Conservation (phyloP, 2,113 vertebrate genomes). For the Eira barbara region DNA sequence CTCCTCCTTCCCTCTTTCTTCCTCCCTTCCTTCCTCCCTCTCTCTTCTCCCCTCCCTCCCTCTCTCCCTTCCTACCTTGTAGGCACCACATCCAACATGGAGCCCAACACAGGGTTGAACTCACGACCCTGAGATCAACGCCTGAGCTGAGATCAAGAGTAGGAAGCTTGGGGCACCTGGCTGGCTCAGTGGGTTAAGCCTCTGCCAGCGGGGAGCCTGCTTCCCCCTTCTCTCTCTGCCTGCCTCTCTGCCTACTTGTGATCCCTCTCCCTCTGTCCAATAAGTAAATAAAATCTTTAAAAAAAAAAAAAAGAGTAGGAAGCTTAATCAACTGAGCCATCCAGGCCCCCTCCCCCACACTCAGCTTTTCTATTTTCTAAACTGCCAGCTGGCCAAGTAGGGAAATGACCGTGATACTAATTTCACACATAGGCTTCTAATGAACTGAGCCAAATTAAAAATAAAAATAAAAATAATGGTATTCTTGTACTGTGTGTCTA, state of each 20-base stretch:
- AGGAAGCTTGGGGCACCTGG: background rate
- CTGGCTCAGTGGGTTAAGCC: too few species aligned
- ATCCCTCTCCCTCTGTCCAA: too few species aligned
- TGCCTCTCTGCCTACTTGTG: too few species aligned
- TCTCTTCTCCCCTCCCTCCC: too few species aligned
- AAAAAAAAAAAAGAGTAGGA: background rate
- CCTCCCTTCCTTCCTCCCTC: background rate
- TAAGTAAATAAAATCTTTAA: too few species aligned
- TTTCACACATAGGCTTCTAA: constrained; percentile 1
- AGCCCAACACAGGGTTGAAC: background rate
- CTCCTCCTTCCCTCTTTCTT: background rate
- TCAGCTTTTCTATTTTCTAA: background rate
- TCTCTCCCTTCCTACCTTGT: background rate
- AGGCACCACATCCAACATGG: background rate
- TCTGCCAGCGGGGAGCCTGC: too few species aligned
- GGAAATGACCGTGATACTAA: background rate
- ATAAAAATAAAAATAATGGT: background rate
- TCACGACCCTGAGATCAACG: background rate
- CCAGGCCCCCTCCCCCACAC: background rate
- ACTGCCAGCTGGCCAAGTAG: background rate
- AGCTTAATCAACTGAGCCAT: background rate
- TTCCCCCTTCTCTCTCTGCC: too few species aligned
- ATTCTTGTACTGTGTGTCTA: background rate
- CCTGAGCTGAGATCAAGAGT: background rate
- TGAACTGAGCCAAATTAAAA: background rate